Evolutionary conservation across 2,888 invertebrate species (phyloP), one percentile per base, ranked within the genome.

Genomic region (Lithophane leautieri): DNA sequence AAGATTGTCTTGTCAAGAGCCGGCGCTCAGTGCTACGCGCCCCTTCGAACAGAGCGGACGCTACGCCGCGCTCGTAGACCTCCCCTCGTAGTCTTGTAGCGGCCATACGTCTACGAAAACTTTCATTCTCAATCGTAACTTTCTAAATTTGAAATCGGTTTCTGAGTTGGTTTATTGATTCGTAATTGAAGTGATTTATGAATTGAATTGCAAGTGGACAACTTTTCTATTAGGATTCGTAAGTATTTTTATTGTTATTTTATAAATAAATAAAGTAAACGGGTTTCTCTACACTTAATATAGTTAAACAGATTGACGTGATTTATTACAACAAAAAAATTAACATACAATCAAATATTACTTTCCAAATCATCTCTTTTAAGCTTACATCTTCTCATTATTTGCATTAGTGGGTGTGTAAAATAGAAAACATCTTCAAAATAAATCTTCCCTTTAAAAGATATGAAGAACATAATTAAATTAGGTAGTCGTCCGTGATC

Each of bases 1-100:
- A 96, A 96, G 95, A 95, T 95, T 95, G 96, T 95, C 95, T 95
- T 94, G 95, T 95, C 94, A 94, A 94, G 94, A 93, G 93, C 89
- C 86, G 84, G 88, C 88, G 93, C 92, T 94, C 96, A 96, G 96
- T 96, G 91, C 93, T 91, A 92, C 92, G 92, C 93, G 93, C 92
- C 93, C 91, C 93, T 93, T 94, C 92, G 91, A 74, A 86, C 92
- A 78, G 93, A 90, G 91, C 94, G 94, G 95, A 94, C 96, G 96
- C 91, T 91, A 92, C 93, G 91, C 91, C 90, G 92, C 79, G 75
- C 79, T 76, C 75, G 82, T 82, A 82, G 75, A 75, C 65, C 68
- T 78, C 67, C 79, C 74, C 80, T 76, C 90, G 91, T 90, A 90
- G 87, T 79, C 79, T 84, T 90, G 82, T 88, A 89, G 87, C 91